Evolutionary conservation across 2,113 vertebrate species (phyloP).

Genomic region (Strix aluco): DNA sequence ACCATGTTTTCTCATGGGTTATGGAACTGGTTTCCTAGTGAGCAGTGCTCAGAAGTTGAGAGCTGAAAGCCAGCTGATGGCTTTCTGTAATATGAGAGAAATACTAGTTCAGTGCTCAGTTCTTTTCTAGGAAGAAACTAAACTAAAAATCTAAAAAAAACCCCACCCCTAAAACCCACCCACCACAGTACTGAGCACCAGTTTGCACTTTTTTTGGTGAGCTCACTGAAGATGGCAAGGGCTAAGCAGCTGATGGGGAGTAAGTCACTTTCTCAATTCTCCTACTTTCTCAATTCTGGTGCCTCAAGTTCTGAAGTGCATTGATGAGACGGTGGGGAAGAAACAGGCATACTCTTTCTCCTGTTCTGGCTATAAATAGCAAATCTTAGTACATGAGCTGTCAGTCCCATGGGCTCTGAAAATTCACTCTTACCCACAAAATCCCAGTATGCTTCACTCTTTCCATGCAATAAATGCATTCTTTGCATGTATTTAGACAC

Average conservation of each 20-base stretch:
- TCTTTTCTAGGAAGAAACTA: not conserved
- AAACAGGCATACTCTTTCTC: not conserved
- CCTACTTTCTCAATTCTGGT: not conserved
- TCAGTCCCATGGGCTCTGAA: not conserved
- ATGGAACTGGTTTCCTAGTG: not conserved
- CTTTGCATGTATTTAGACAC: slow-evolving; percentile 27
- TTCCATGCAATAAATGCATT: not conserved
- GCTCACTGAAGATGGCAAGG: not conserved
- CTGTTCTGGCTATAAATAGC: not conserved
- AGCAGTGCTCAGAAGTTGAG: not conserved
- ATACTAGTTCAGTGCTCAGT: not conserved
- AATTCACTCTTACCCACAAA: not conserved
- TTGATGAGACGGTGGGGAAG: not conserved
- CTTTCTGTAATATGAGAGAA: not conserved
- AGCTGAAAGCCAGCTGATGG: not conserved
- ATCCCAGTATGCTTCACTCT: not conserved
- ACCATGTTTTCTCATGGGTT: not conserved
- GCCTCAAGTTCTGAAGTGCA: not conserved
- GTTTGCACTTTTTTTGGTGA: not conserved
- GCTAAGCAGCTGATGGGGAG: not conserved
- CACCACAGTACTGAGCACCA: not conserved
- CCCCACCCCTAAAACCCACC: not conserved
- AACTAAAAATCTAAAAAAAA: not conserved
- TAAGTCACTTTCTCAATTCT: not conserved
- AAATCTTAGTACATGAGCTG: not conserved